Evolutionary conservation across 1,140 invertebrate genomes (phyloP), one percentile per base, ranked within the genome.

Genomic region (Achatina immaculata): DNA sequence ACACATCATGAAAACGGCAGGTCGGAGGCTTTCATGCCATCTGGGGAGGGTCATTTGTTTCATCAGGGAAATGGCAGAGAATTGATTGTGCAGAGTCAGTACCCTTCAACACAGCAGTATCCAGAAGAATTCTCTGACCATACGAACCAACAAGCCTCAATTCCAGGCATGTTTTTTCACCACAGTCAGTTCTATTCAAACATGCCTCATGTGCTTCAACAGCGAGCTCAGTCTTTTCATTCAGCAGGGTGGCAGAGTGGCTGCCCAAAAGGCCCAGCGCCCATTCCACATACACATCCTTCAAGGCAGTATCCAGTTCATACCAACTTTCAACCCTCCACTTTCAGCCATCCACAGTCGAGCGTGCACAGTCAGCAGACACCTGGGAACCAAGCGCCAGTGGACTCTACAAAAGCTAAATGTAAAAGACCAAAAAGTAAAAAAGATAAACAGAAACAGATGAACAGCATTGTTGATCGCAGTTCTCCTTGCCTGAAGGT

Each of bases 361-460:
- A 68, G 40, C 76, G 68, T 42, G 2, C 65, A 62, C 24, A 40
- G 31, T 34, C 2, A 31, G 58, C 58, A 28, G n/a, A 6, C 34
- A 45, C 3, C 28, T 3, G 76, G 31, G 3, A 48, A n/a, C 31
- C 38, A 66, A 21, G 58, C 42, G 1, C 38, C 40, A 1, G 11
- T 78, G 6, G 76, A 78, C 38, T 36, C 34, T 38, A 38, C 14
- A 34, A 78, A 78, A 69, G 38, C 28, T 34, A 77, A 77, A 38
- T 31, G 62, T 24, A 78, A 78, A 28, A n/a, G 65, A n/a, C 62
- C 62, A 43, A 78, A 68, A 48, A 48, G 24, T 34, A 78, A 78
- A 68, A 77, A 42, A 48, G 58, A 78, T 2, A 78, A 78, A 69
- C 76, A 48, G 24, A 78, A 78, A 48, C 62, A 28, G 36, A 38